These are phyloP conservation scores for Diplodus puntazzo DNA, from an alignment of 2,797 vertebrate species.

Conservation along the genomic window DNA sequence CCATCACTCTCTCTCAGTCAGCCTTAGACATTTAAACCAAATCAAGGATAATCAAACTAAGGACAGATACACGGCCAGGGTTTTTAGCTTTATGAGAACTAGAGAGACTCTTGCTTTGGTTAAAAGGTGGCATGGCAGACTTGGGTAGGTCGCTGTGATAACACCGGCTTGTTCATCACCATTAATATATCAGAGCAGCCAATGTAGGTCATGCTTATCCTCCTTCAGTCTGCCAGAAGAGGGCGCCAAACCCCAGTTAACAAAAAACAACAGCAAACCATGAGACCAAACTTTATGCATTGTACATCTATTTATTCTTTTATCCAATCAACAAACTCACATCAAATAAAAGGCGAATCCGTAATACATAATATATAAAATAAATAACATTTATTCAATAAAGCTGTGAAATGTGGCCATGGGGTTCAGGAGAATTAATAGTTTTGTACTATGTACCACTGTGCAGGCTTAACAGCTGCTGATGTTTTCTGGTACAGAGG, in stretches of 20 bases:
- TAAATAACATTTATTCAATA: slow-evolving; percentile 73
- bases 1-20: no score
- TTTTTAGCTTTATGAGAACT: not conserved
- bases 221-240: slow-evolving; percentile 34
- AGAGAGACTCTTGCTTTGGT: not conserved
- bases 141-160: not conserved
- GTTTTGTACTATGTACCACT: slow-evolving; percentile 14
- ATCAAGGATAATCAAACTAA: no score
- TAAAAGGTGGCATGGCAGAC: not conserved
- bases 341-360: slow-evolving; percentile 55
- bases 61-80: no score
- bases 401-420: slow-evolving; percentile 63
- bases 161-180: not conserved
- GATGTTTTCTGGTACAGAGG: slow-evolving; percentile 17
- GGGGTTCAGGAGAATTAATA: slow-evolving; percentile 28
- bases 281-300: slow-evolving; percentile 21
- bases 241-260: slow-evolving; percentile 37
- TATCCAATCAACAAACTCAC: slow-evolving; percentile 66
- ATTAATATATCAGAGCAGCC: slow-evolving; percentile 1
- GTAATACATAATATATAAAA: slow-evolving; percentile 71
- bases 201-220: slow-evolving; percentile 19
- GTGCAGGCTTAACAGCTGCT: slow-evolving; percentile 6
- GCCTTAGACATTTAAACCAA: no score
- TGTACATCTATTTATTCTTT: slow-evolving; percentile 74
- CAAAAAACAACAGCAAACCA: not conserved